These are phyloP conservation scores for Netelia virgata DNA, from an alignment of 2,888 invertebrate species.

Conservation along the genomic window DNA sequence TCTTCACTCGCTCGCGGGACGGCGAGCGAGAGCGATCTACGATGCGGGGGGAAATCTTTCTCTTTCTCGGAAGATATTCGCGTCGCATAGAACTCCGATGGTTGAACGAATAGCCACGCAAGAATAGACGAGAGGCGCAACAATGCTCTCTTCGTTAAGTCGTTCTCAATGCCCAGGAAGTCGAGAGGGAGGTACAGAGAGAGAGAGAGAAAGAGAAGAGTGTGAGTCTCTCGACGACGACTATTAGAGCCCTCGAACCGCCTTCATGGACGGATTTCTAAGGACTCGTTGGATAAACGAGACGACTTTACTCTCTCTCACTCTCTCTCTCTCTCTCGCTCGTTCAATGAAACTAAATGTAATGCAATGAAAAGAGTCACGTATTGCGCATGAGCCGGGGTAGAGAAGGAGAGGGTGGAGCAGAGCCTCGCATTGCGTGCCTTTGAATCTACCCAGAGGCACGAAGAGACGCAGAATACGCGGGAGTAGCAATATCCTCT, in stretches of 20 bases:
- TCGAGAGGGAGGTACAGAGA: conserved; percentile 9
- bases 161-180: conserved; percentile 71
- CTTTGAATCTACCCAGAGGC: background rate
- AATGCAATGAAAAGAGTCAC: conserved; percentile 41
- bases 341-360: conserved; percentile 61
- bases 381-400: background rate
- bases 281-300: conserved; percentile 57
- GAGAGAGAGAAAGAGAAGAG: background rate
- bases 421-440: background rate
- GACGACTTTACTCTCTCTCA: conserved; percentile 56
- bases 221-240: background rate
- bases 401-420: background rate
- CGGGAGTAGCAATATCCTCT: conserved; percentile 2
- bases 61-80: conserved; percentile 8
- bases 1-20: conserved; percentile 62
- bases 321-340: conserved; percentile 7
- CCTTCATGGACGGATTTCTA: conserved; percentile 47
- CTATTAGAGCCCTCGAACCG: conserved; percentile 47
- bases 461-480: background rate
- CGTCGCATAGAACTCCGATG: conserved; percentile 13
- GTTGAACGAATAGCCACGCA: conserved; percentile 40
- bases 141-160: conserved; percentile 53
- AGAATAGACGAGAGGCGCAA: conserved; percentile 44
- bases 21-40: background rate
- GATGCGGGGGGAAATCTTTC: background rate